Evolutionary conservation across 2,888 invertebrate species (phyloP), one percentile per base, ranked within the genome.

Genomic region (Augiades crinisus): DNA sequence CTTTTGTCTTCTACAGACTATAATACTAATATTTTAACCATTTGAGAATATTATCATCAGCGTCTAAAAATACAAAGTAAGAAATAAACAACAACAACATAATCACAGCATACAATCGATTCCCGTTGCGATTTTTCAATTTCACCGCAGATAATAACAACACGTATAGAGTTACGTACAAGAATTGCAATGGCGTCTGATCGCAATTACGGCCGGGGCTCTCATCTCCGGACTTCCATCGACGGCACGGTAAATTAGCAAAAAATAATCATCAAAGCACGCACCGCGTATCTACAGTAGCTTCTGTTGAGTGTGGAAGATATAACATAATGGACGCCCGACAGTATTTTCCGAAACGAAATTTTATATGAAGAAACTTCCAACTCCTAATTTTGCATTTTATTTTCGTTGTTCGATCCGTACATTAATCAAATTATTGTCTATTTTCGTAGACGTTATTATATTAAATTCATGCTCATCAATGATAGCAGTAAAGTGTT

Each of bases 161-260:
- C 27, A 10, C 24, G 47, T 38, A 40, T 22, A 47, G 17, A 14
- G 22, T 49, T 49, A 17, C 31, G 41, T 31, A 34, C 27, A 34
- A 41, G 49, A 34, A 49, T 41, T 16, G 41, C 41, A 34, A 12
- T 27, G 49, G 49, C 40, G 47, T 41, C 41, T 49, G 58, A 58
- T 57, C 49, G 60, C 57, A 67, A 66, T 65, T 62, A 65, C 62
- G 53, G 56, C 16, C 49, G 41, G 49, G 24, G 45, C 60, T 51
- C 62, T 64, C 66, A 67, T 68, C 65, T 67, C 59, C 64, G 64
- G 62, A 62, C 63, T 61, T 64, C 62, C 65, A 65, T 65, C 66
- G 65, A 63, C 63, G 59, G 64, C 62, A 63, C 60, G 67, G 61
- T 66, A 58, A 67, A 69, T 69, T 69, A 67, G 68, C 67, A 67